These are phyloP conservation scores for Lethocerus indicus DNA, from an alignment of 1,140 invertebrate genomes.

Conservation along the genomic window DNA sequence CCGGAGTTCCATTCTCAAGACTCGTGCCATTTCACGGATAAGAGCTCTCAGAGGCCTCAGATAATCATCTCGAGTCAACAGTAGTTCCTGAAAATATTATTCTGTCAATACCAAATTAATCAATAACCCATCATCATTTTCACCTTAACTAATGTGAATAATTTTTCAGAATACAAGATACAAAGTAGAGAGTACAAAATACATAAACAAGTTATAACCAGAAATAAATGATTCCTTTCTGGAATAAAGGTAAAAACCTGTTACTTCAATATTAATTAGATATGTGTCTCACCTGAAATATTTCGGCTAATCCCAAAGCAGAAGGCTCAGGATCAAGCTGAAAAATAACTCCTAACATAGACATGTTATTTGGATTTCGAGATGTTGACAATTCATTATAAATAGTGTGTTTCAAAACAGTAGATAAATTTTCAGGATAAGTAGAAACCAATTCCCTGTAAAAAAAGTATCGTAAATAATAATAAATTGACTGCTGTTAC, in stretches of 20 bases:
- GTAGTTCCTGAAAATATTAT: slow-evolving; percentile 50
- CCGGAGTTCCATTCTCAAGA: slow-evolving; percentile 62
- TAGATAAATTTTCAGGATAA: slow-evolving; percentile 64
- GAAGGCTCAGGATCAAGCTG: slow-evolving; percentile 58
- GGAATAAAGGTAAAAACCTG: no score
- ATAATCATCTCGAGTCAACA: slow-evolving; percentile 82
- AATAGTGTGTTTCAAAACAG: slow-evolving; percentile 80
- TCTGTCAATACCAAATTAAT: no score
- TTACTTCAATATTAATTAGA: no score
- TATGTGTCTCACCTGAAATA: slow-evolving; percentile 37
- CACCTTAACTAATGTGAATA: no score
- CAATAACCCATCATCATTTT: no score
- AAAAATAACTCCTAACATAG: slow-evolving; percentile 69
- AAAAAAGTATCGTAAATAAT: slow-evolving; percentile 10
- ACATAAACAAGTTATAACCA: no score
- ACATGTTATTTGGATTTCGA: slow-evolving; percentile 77
- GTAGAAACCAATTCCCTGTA: slow-evolving; percentile 54
- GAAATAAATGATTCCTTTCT: no score
- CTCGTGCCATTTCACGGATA: slow-evolving; percentile 63
- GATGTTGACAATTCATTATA: slow-evolving; percentile 87
- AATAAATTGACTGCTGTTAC: background rate
- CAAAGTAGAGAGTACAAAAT: no score
- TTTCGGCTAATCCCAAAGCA: slow-evolving; percentile 62
- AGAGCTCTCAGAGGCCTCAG: slow-evolving; percentile 65
- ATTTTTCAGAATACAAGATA: no score